Evolutionary conservation across 2,888 invertebrate species (phyloP).

Genomic region (Drosophila aldrichi): DNA sequence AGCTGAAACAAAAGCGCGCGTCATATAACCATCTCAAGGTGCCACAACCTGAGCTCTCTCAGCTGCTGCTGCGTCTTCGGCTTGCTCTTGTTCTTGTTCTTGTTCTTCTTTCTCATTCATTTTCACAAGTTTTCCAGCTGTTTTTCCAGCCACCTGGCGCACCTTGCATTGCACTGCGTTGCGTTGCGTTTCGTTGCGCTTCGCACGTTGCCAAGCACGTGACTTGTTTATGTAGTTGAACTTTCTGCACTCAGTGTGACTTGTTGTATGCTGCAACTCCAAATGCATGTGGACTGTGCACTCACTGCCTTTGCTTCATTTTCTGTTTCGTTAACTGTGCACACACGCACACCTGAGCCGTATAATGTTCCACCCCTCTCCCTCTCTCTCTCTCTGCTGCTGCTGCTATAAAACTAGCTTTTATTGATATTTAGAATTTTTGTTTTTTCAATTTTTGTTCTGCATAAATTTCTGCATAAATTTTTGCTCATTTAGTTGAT

Average conservation of each 20-base stretch:
- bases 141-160: conserved; percentile 17
- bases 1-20: conserved; percentile 66
- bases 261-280: conserved; percentile 29
- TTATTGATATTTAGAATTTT: conserved; percentile 77
- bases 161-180: not conserved
- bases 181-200: conserved; percentile 71
- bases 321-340: conserved; percentile 78
- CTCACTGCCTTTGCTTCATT: conserved; percentile 64
- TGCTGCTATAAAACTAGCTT: conserved; percentile 42
- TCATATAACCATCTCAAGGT: conserved; percentile 60
- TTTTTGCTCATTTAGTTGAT: conserved; percentile 61
- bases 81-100: too few species aligned
- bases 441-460: conserved; percentile 46
- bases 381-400: not conserved
- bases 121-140: conserved; percentile 49
- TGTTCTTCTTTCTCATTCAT: not conserved
- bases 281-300: not conserved
- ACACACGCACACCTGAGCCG: conserved; percentile 30
- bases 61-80: not conserved
- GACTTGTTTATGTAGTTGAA: conserved; percentile 82
- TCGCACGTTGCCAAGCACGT: conserved; percentile 77
- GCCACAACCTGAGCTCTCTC: conserved; percentile 19
- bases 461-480: too few species aligned
- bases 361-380: too few species aligned
- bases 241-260: conserved; percentile 40